Percentiles rank a stretch among this genome's conserved stretches.
phyloP scores from a whole-genome alignment of 2,888 invertebrate genomes.

The Embidobia sp. region DNA sequence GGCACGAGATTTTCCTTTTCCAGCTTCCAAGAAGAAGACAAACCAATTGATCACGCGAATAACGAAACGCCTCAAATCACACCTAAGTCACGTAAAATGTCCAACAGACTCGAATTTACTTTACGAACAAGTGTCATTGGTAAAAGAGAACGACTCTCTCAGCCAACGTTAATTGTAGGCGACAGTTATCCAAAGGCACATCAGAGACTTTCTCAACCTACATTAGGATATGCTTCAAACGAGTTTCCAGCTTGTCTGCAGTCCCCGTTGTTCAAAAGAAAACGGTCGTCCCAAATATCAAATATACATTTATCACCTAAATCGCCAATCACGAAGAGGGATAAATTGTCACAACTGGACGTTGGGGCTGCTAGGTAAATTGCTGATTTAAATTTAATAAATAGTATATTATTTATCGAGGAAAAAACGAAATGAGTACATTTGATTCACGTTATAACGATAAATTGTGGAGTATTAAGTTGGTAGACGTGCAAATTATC shows the following conservation, averaged over 20 bases:
- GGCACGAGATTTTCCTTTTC: constrained; percentile 74
- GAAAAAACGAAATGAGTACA: not conserved
- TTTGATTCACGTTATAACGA: too few species aligned
- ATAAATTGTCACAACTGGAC: constrained; percentile 75
- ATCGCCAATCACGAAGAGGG: constrained; percentile 71
- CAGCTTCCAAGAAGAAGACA: constrained; percentile 70
- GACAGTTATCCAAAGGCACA: constrained; percentile 76
- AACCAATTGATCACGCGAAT: constrained; percentile 15
- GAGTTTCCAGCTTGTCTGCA: constrained; percentile 64
- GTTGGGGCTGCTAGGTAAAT: constrained; percentile 72
- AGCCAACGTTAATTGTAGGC: constrained; percentile 76
- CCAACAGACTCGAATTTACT: constrained; percentile 50
- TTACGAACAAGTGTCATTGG: constrained; percentile 51
- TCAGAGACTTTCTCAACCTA: constrained; percentile 78
- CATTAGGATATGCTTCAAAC: constrained; percentile 68
- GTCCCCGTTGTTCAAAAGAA: constrained; percentile 71
- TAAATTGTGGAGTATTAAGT: too few species aligned
- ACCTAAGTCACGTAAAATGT: constrained; percentile 39
- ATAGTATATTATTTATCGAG: not conserved
- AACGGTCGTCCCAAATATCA: constrained; percentile 69
- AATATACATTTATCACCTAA: constrained; percentile 53
- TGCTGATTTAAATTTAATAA: too few species aligned
- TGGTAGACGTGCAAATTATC: too few species aligned
- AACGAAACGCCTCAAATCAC: constrained; percentile 37
- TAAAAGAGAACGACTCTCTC: constrained; percentile 75